Conservation (phyloP, 2,113 vertebrate genomes). For the Centropristis striata region DNA sequence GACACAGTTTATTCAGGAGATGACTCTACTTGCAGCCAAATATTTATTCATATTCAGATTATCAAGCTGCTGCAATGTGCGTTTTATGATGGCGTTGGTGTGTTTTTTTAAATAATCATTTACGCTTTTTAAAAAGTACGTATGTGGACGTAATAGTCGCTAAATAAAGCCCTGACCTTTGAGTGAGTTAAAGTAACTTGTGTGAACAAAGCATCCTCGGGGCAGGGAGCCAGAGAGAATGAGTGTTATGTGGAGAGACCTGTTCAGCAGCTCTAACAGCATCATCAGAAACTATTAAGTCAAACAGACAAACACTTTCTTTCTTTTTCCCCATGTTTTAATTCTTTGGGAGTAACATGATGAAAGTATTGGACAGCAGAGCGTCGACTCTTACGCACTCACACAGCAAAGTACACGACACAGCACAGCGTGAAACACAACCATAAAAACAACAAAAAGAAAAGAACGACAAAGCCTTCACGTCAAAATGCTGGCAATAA, state of each 20-base stretch:
- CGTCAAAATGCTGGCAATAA: slow-evolving; percentile 83
- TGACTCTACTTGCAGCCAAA: background rate
- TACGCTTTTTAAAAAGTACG: background rate
- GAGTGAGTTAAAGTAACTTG: background rate
- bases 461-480: slow-evolving; percentile 64
- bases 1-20: background rate
- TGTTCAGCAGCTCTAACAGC: slow-evolving; percentile 42
- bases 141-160: too few relatives aligned
- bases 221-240: slow-evolving; percentile 4
- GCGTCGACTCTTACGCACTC: slow-evolving; percentile 65
- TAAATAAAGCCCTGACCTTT: background rate
- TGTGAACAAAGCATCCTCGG: background rate
- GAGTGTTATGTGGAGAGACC: slow-evolving; percentile 62
- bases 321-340: slow-evolving; percentile 62
- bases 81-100: too few relatives aligned
- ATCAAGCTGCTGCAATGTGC: background rate
- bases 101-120: background rate
- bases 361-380: slow-evolving; percentile 72
- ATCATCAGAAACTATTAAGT: slow-evolving; percentile 34
- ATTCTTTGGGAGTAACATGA: slow-evolving; percentile 80
- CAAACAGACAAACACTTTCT: slow-evolving; percentile 5
- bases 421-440: slow-evolving; percentile 74
- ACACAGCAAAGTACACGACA: slow-evolving; percentile 78
- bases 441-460: slow-evolving; percentile 64
- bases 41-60: background rate